Evolutionary conservation across 2,113 vertebrate species (phyloP).

Genomic region (Castor canadensis): DNA sequence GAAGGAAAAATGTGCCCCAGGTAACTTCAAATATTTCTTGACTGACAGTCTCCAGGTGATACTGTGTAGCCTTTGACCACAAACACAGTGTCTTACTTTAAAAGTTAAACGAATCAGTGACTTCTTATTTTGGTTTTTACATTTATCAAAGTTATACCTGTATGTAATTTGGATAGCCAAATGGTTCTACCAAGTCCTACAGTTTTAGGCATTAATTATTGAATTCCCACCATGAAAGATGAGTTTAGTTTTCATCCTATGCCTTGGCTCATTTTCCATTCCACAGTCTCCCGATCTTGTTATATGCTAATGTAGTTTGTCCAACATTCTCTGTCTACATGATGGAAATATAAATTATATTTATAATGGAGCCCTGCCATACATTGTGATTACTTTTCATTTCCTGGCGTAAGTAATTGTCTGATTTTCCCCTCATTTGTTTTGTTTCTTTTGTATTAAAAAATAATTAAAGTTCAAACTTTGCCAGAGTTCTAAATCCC

Average conservation of each 20-base stretch:
- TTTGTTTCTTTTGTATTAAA: slow-evolving; percentile 13
- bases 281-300: neutral
- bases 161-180: neutral
- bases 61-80: neutral
- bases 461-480: slow-evolving; percentile 26
- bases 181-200: neutral
- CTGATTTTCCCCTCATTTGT: neutral
- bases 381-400: neutral
- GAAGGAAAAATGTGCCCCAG: neutral
- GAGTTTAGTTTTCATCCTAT: neutral
- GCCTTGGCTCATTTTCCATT: neutral
- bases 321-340: neutral
- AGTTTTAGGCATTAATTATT: neutral
- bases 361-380: neutral
- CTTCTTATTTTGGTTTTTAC: neutral
- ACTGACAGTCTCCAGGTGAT: neutral
- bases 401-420: neutral
- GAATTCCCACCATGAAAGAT: neutral
- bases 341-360: slow-evolving; percentile 16
- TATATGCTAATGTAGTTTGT: neutral
- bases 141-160: neutral
- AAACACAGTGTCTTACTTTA: neutral
- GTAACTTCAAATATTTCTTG: neutral
- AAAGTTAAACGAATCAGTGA: neutral
- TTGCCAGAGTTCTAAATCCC: neutral